These are phyloP conservation scores for Vultur gryphus DNA, from an alignment of 2,797 vertebrate species.

Conservation along the genomic window DNA sequence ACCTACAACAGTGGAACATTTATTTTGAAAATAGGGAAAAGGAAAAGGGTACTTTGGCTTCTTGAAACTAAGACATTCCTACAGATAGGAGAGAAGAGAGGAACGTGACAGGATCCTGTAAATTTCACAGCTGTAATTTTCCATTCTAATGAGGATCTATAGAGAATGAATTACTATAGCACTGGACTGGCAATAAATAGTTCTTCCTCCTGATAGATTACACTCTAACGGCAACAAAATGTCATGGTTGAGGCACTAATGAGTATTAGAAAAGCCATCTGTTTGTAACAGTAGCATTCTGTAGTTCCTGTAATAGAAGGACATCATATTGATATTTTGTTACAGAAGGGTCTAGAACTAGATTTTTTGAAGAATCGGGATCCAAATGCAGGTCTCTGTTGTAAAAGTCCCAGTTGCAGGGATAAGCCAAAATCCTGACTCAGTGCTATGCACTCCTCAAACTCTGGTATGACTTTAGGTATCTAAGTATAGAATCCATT, in stretches of 20 bases:
- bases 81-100: neutral
- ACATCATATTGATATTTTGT: conserved; percentile 61
- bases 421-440: neutral
- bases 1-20: neutral
- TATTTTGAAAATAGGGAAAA: neutral
- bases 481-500: conserved; percentile 22
- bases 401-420: neutral
- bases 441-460: neutral
- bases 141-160: neutral
- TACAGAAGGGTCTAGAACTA: neutral
- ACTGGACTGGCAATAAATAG: neutral
- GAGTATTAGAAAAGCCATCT: conserved; percentile 53
- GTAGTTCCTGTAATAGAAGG: conserved; percentile 55
- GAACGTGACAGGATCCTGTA: neutral
- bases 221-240: conserved; percentile 64
- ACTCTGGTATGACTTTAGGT: neutral
- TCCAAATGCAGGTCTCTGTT: neutral
- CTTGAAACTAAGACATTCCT: neutral
- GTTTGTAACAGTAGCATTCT: conserved; percentile 63
- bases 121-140: neutral
- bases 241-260: conserved; percentile 65
- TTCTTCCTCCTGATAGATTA: conserved; percentile 56
- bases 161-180: neutral
- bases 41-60: neutral
- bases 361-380: neutral